Evolutionary conservation across 1,140 invertebrate genomes (phyloP).

Genomic region (Ooceraea biroi): DNA sequence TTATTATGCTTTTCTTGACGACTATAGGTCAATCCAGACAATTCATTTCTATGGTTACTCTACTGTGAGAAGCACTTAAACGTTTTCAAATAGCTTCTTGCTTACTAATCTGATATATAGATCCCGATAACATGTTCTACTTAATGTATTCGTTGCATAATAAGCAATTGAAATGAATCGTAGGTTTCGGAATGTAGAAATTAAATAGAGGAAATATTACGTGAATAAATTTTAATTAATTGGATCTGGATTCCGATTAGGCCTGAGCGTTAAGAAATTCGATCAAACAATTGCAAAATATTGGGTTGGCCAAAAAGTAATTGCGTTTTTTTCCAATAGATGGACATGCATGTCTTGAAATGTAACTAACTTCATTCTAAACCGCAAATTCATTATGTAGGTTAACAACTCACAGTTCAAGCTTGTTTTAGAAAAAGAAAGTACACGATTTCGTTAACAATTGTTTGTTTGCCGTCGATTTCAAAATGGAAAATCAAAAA

Average conservation of each 20-base stretch:
- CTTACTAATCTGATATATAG: not conserved
- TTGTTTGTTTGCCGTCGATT: too few species aligned
- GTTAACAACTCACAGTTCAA: too few species aligned
- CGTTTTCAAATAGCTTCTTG: conserved; percentile 32
- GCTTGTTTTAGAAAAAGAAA: too few species aligned
- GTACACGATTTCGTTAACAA: too few species aligned
- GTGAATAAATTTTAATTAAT: conserved; percentile 6
- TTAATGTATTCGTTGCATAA: not conserved
- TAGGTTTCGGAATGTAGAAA: not conserved
- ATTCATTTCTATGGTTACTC: conserved; percentile 40
- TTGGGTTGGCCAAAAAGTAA: too few species aligned
- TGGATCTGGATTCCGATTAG: too few species aligned
- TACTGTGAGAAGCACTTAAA: conserved; percentile 31
- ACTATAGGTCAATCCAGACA: conserved; percentile 25
- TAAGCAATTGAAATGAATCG: not conserved
- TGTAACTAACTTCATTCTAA: too few species aligned
- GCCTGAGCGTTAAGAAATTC: not conserved
- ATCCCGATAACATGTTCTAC: not conserved
- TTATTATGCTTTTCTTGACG: conserved; percentile 45
- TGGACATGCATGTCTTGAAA: too few species aligned
- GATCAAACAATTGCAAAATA: not conserved
- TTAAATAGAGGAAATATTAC: not conserved
- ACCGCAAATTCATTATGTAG: too few species aligned
- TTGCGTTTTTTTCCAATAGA: too few species aligned
- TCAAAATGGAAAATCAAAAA: too few species aligned